These are phyloP conservation scores for Ophiothrix spiculata DNA, from an alignment of 35 echinoderm and acorn worm species.

Conservation along the genomic window DNA sequence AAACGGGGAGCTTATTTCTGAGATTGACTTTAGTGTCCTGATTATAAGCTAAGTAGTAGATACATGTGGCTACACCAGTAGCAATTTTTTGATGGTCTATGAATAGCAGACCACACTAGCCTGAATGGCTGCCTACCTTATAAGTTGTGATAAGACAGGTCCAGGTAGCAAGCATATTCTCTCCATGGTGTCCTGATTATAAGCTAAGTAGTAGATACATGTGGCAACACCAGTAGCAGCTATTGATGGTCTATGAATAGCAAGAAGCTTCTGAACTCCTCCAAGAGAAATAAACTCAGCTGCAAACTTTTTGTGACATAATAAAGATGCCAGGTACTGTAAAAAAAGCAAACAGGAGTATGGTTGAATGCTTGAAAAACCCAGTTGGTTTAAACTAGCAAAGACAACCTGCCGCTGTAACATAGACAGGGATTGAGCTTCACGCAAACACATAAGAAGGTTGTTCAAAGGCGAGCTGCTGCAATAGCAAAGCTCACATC, in stretches of 20 bases:
- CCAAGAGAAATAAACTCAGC: constrained; percentile 77
- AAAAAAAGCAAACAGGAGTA: constrained; percentile 8
- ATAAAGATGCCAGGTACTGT: constrained; percentile 82
- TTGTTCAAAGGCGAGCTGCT: too few relatives aligned
- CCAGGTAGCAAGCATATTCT: constrained; percentile 85
- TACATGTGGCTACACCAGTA: constrained; percentile 84
- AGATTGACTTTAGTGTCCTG: constrained; percentile 90
- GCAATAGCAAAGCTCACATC: too few relatives aligned
- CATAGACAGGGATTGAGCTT: too few relatives aligned
- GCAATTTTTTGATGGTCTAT: too few relatives aligned
- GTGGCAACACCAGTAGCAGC: constrained; percentile 90
- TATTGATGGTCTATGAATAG: constrained; percentile 82
- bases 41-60: constrained; percentile 97
- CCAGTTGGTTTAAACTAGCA: neutral
- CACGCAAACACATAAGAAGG: too few relatives aligned
- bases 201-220: constrained; percentile 93
- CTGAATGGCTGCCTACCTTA: constrained; percentile 70
- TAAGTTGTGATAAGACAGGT: constrained; percentile 60
- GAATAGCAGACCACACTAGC: too few relatives aligned
- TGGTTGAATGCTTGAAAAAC: neutral
- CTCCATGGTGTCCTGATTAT: constrained; percentile 98
- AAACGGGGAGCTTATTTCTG: too few relatives aligned
- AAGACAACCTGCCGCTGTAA: neutral
- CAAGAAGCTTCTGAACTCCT: constrained; percentile 81
- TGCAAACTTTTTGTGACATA: constrained; percentile 99